Evolutionary conservation across 2,113 vertebrate genomes (phyloP).

Genomic region (Halichoerus grypus): DNA sequence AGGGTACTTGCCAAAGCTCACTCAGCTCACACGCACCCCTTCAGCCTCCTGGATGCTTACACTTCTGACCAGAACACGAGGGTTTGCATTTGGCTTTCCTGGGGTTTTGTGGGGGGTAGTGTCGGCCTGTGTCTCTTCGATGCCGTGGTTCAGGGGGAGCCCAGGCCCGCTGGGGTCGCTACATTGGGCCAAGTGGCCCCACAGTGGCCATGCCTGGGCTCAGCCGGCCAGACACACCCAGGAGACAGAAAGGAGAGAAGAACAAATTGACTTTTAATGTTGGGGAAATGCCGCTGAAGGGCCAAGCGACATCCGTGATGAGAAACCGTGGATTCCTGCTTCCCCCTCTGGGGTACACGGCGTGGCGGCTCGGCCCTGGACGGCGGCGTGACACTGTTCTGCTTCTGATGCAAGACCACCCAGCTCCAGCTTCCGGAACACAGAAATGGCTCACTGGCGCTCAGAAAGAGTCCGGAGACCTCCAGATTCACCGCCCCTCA

Average conservation of each 20-base stretch:
- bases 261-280: not conserved
- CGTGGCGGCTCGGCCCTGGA: not conserved
- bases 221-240: not conserved
- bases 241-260: not conserved
- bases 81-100: not conserved
- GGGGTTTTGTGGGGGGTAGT: not conserved
- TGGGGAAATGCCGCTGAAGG: not conserved
- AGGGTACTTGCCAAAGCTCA: fast-evolving
- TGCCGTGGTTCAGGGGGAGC: not conserved
- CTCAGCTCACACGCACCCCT: not conserved
- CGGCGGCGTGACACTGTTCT: not conserved
- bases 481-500: fast-evolving
- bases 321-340: not conserved
- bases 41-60: not conserved
- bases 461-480: not conserved
- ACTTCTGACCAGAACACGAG: not conserved
- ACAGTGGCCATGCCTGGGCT: fast-evolving
- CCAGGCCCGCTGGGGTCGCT: fast-evolving
- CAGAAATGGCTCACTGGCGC: not conserved
- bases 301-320: not conserved
- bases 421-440: not conserved
- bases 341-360: not conserved
- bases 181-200: not conserved
- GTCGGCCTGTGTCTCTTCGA: not conserved
- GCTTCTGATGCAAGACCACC: no score